These are phyloP conservation scores for Lota lota DNA, from an alignment of 2,113 vertebrate genomes.

Conservation along the genomic window DNA sequence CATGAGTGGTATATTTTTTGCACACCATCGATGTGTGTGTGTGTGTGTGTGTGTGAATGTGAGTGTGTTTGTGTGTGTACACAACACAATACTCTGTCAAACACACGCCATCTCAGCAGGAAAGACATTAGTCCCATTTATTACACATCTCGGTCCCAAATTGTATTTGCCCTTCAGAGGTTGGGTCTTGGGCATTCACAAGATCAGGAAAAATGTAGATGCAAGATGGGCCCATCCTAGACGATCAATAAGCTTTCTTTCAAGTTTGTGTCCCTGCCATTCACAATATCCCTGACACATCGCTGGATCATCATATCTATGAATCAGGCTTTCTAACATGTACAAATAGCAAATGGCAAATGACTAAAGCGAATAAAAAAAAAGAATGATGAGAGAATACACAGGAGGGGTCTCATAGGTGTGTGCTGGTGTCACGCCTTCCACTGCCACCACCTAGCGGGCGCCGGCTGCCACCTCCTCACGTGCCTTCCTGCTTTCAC, in stretches of 20 bases:
- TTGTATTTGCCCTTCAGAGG: conserved; percentile 60
- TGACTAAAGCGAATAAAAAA: too few relatives aligned
- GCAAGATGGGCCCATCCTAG: conserved; percentile 39
- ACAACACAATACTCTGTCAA: conserved; percentile 20
- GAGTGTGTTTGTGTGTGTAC: too few relatives aligned
- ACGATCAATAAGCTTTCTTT: conserved; percentile 62
- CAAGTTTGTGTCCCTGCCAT: conserved; percentile 29
- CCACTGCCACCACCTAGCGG: too few relatives aligned
- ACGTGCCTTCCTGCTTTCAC: too few relatives aligned
- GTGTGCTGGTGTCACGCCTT: too few relatives aligned
- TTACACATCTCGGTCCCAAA: conserved; percentile 45
- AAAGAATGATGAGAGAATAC: too few relatives aligned
- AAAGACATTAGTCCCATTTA: conserved; percentile 58
- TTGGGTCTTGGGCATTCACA: conserved; percentile 39
- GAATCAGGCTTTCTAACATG: conserved; percentile 25
- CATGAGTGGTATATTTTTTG: too few relatives aligned
- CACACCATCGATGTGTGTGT: too few relatives aligned
- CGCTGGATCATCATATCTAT: conserved; percentile 39
- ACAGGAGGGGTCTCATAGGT: too few relatives aligned
- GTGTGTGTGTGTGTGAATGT: too few relatives aligned
- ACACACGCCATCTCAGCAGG: conserved; percentile 37
- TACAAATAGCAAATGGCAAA: too few relatives aligned
- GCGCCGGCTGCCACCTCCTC: too few relatives aligned
- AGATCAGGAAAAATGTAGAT: conserved; percentile 64
- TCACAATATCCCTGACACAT: conserved; percentile 47